Percentiles rank a stretch among this genome's conserved stretches.
These are phyloP conservation scores for Oreochromis spilurus DNA, from an alignment of 2,113 vertebrate genomes.

Conservation along the genomic window DNA sequence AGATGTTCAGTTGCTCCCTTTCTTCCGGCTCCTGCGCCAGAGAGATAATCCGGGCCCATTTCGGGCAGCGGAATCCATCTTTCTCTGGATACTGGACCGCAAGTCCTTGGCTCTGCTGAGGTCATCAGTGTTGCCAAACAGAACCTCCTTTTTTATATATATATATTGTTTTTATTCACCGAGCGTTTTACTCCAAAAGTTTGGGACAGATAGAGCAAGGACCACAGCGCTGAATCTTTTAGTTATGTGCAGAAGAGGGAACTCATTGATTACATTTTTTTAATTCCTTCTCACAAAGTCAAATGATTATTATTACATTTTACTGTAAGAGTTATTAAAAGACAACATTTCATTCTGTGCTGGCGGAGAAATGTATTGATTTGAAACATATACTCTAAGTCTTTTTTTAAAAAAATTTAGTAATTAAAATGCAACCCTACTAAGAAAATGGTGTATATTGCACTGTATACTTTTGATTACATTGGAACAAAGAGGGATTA, in stretches of 20 bases:
- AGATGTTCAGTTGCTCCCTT: conserved; percentile 65
- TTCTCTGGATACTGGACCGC: conserved; percentile 60
- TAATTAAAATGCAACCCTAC: not conserved
- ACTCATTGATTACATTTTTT: not conserved
- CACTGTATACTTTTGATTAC: not conserved
- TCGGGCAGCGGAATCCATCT: conserved; percentile 73
- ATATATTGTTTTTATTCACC: not conserved
- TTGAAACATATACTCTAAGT: too few relatives aligned
- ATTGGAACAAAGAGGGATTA: not conserved
- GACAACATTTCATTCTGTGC: not conserved
- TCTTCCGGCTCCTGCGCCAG: conserved; percentile 66
- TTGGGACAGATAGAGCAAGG: not conserved
- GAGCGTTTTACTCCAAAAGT: not conserved
- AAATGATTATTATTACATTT: not conserved
- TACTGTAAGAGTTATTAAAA: not conserved
- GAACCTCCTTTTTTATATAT: not conserved
- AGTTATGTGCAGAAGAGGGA: not conserved
- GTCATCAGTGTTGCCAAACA: conserved; percentile 53
- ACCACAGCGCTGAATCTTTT: not conserved
- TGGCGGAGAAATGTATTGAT: not conserved
- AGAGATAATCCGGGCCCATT: conserved; percentile 76
- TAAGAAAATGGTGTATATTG: not conserved
- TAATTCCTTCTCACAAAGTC: not conserved
- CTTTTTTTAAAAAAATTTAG: too few relatives aligned
- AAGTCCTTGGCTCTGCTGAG: conserved; percentile 72